Evolutionary conservation across 2,888 invertebrate genomes (phyloP), one percentile per base, ranked within the genome.

Genomic region (Epistrophe eligans): DNA sequence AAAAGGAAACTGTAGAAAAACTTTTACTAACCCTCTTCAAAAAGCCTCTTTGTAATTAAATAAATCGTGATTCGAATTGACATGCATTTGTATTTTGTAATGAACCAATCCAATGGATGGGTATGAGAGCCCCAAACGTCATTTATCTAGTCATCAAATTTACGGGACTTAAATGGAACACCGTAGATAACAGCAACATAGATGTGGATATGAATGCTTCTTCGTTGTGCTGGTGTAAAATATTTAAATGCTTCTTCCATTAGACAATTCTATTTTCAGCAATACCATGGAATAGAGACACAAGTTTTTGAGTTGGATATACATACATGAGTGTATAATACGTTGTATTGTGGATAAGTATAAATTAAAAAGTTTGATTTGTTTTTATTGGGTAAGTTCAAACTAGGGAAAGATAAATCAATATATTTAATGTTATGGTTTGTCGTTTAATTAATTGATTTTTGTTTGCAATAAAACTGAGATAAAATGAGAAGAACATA

Each of bases 61-160:
- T 79, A 76, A 72, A 76, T 76, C 80, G 84, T 84, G 84, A 84
- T 71, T 64, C 19, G 76, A 84, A 80, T 84, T 71, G 58, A 70
- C 64, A 71, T 76, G 70, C n/a, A 66, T 24, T 70, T 43, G n/a
- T 5, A 40, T 60, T 24, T 70, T 43, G n/a, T 5, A 40, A 64
- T 62, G 40, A 67, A 52, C 43, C 58, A 67, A 66, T 58, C 55
- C 11, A 15, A 43, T 50, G 45, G 72, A 28, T 45, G 45, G 28
- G 11, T 62, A 40, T 64, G 24, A 50, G 52, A 13, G 28, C 50
- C 28, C 38, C 11, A 28, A 32, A 57, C 48, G 28, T 32, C 55
- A 57, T 32, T 13, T 19, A 4, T 60, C 48, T 11, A 77, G 40
- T 45, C 67, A 64, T 72, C 77, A 60, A 32, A 13, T 50, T 50